Evolutionary conservation across 1,140 invertebrate genomes (phyloP).

Genomic region (Phenacoccus solenopsis): DNA sequence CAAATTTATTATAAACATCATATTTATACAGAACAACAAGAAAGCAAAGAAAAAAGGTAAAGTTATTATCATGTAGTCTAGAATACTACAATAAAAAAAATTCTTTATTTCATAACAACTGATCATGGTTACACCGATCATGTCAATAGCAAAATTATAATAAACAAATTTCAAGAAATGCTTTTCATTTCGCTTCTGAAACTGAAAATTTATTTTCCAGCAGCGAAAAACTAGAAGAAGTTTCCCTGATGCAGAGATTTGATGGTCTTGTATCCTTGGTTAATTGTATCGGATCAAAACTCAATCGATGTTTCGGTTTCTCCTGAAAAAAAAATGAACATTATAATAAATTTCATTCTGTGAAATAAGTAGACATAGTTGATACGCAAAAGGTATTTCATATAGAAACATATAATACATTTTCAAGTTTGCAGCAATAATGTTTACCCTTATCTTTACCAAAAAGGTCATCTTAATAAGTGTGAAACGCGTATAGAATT

Average conservation of each 20-base stretch:
- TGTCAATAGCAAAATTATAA: neutral
- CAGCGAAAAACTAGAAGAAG: neutral
- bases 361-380: too few species aligned
- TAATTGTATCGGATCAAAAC: neutral
- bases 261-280: neutral
- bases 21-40: conserved; percentile 2
- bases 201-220: neutral
- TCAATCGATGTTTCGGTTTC: neutral
- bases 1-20: neutral
- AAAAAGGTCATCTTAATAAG: too few species aligned
- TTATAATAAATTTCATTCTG: too few species aligned
- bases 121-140: neutral
- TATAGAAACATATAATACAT: too few species aligned
- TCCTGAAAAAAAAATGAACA: neutral
- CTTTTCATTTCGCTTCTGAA: neutral
- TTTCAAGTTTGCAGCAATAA: too few species aligned
- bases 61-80: neutral
- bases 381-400: too few species aligned
- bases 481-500: too few species aligned
- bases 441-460: too few species aligned
- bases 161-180: neutral
- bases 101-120: neutral
- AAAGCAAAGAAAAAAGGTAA: conserved; percentile 2
- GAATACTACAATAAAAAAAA: neutral
- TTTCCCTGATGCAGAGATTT: neutral